phyloP scores from a whole-genome alignment of 2,888 invertebrate genomes.

The Eumacrocentrus americanus region DNA sequence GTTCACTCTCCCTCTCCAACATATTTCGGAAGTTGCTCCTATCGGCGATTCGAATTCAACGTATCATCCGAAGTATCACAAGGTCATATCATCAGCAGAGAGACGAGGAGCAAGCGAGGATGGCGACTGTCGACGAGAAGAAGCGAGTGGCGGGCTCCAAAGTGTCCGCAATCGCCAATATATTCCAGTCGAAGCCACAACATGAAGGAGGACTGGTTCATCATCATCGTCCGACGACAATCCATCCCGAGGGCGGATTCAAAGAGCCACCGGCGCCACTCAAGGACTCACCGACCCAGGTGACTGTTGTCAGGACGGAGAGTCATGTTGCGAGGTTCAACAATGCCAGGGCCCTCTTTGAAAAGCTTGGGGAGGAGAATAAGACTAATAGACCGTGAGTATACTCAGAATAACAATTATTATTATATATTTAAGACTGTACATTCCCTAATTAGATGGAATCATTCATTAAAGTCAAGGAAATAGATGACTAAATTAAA shows the following conservation, averaged over 20 bases:
- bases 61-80: slow-evolving; percentile 22
- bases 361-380: slow-evolving; percentile 82
- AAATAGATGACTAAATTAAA: no score
- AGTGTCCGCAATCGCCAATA: slow-evolving; percentile 90
- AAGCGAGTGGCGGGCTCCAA: slow-evolving; percentile 75
- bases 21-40: slow-evolving; percentile 27
- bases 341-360: slow-evolving; percentile 89
- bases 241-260: slow-evolving; percentile 48
- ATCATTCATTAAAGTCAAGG: no score
- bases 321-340: slow-evolving; percentile 91
- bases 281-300: slow-evolving; percentile 63
- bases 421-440: no score
- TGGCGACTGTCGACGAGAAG: slow-evolving; percentile 73
- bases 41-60: slow-evolving; percentile 24
- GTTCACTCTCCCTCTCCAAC: slow-evolving; percentile 25
- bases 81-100: slow-evolving; percentile 26
- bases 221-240: slow-evolving; percentile 47
- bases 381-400: slow-evolving; percentile 62
- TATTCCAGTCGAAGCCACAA: slow-evolving; percentile 73
- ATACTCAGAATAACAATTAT: slow-evolving; percentile 5
- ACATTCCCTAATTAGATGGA: background rate
- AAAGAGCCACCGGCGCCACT: slow-evolving; percentile 62
- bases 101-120: slow-evolving; percentile 33
- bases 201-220: slow-evolving; percentile 52
- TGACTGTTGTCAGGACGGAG: slow-evolving; percentile 83